phyloP scores from a whole-genome alignment of 2,113 vertebrate genomes.

The Nothobranchius kuhntae region DNA sequence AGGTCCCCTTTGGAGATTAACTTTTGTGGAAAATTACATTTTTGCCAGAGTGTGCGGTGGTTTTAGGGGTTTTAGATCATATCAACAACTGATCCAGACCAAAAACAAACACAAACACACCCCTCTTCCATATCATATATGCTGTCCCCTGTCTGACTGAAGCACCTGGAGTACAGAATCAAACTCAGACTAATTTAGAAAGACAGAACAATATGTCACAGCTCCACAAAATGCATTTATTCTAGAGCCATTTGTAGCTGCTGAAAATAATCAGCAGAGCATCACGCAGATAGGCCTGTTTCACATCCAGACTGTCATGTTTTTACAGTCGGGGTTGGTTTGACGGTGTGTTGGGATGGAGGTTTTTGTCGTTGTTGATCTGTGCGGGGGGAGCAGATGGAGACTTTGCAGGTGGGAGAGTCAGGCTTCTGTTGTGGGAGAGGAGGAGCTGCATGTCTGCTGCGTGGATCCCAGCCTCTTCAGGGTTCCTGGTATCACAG shows the following conservation, averaged over 20 bases:
- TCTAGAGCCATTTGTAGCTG: conserved; percentile 37
- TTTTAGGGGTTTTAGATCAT: conserved; percentile 23
- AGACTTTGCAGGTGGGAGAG: conserved; percentile 81
- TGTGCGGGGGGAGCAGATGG: conserved; percentile 79
- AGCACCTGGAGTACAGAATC: not conserved
- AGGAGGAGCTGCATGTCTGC: conserved; percentile 71
- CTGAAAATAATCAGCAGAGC: conserved; percentile 45
- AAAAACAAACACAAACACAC: too few species aligned
- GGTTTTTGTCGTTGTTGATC: conserved; percentile 50
- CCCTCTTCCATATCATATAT: too few species aligned
- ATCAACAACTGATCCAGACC: conserved; percentile 39
- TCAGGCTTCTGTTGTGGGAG: conserved; percentile 74
- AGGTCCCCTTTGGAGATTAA: too few species aligned
- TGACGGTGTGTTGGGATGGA: conserved; percentile 54
- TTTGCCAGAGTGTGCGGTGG: too few species aligned
- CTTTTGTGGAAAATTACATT: too few species aligned
- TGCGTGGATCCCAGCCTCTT: conserved; percentile 56
- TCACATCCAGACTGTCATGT: conserved; percentile 51
- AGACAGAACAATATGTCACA: conserved; percentile 51
- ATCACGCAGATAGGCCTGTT: conserved; percentile 45
- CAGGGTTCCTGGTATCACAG: conserved; percentile 66
- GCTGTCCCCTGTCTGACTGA: too few species aligned
- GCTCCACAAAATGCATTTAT: conserved; percentile 44
- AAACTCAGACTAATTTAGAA: conserved; percentile 47
- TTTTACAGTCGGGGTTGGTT: conserved; percentile 55